A percentile compares a stretch with the other conserved stretches of the same genome.
These are phyloP conservation scores for Drosophila grimshawi DNA, from an alignment of 1,140 invertebrate species.

Conservation along the genomic window DNA sequence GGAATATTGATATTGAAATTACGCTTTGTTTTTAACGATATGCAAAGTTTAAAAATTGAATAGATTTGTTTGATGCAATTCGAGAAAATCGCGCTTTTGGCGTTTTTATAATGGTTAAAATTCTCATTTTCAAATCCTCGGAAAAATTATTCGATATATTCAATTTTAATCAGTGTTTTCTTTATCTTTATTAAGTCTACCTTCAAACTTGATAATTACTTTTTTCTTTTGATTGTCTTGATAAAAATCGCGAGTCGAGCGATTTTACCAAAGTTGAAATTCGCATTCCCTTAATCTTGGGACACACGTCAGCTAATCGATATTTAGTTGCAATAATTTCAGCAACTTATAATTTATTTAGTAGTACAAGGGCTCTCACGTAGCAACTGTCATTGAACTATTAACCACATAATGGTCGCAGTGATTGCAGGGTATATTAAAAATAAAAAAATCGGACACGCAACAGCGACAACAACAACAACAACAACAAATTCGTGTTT, in stretches of 20 bases:
- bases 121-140: too few relatives aligned
- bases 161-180: too few relatives aligned
- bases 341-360: background rate
- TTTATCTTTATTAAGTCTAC: too few relatives aligned
- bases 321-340: background rate
- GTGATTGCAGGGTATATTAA: slow-evolving; percentile 27
- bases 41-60: too few relatives aligned
- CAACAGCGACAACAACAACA: slow-evolving; percentile 27
- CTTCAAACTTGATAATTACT: background rate
- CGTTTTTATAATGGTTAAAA: too few relatives aligned
- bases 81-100: too few relatives aligned
- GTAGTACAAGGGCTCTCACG: background rate
- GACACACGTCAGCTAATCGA: background rate
- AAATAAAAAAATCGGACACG: slow-evolving; percentile 12
- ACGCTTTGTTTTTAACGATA: too few relatives aligned
- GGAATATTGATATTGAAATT: too few relatives aligned
- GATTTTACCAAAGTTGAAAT: too few relatives aligned
- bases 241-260: too few relatives aligned
- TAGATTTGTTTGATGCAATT: too few relatives aligned
- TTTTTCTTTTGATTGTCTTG: background rate
- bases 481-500: slow-evolving; percentile 29
- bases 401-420: background rate
- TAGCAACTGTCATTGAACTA: background rate
- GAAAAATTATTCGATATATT: too few relatives aligned
- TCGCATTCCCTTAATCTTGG: background rate